Conservation (phyloP, 1,140 invertebrate genomes). For the Drosophila miranda region DNA sequence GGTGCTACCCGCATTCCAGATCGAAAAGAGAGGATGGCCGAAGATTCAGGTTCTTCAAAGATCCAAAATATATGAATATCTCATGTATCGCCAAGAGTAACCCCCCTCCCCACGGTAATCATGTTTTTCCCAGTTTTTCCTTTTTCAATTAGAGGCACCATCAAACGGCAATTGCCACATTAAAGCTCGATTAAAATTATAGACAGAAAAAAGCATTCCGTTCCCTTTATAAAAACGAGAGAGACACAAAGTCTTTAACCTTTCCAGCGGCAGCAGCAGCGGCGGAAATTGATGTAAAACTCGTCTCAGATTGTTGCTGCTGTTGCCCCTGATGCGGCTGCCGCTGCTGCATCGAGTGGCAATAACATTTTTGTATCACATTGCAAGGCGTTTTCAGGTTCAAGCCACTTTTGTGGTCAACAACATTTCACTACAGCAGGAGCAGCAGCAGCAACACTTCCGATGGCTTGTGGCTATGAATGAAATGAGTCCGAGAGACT, state of each 20-base stretch:
- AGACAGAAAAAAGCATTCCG: slow-evolving; percentile 33
- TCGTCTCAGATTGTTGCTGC: slow-evolving; percentile 50
- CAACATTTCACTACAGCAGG: slow-evolving; percentile 40
- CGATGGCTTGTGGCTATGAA: slow-evolving; percentile 45
- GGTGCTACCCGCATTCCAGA: no score
- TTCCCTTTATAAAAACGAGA: slow-evolving; percentile 45
- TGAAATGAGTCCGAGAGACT: slow-evolving; percentile 32
- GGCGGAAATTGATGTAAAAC: slow-evolving; percentile 77
- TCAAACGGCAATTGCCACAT: slow-evolving; percentile 70
- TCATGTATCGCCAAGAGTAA: no score
- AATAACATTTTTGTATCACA: slow-evolving; percentile 67
- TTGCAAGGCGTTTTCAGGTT: slow-evolving; percentile 74
- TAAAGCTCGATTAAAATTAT: slow-evolving; percentile 69
- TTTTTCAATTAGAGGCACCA: slow-evolving; percentile 68
- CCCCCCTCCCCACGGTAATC: slow-evolving; percentile 18
- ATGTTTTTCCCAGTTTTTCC: slow-evolving; percentile 42
- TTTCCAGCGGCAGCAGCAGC: slow-evolving; percentile 47
- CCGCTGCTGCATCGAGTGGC: slow-evolving; percentile 36
- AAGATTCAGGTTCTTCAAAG: no score
- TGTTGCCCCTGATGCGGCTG: slow-evolving; percentile 10
- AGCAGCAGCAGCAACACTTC: slow-evolving; percentile 28
- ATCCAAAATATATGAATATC: no score
- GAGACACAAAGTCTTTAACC: slow-evolving; percentile 63
- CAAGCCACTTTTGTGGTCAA: slow-evolving; percentile 65
- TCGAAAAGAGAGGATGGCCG: no score